Evolutionary conservation across 2,888 invertebrate genomes (phyloP), one percentile per base, ranked within the genome.

Genomic region (Caenorhabditis sulstoni): DNA sequence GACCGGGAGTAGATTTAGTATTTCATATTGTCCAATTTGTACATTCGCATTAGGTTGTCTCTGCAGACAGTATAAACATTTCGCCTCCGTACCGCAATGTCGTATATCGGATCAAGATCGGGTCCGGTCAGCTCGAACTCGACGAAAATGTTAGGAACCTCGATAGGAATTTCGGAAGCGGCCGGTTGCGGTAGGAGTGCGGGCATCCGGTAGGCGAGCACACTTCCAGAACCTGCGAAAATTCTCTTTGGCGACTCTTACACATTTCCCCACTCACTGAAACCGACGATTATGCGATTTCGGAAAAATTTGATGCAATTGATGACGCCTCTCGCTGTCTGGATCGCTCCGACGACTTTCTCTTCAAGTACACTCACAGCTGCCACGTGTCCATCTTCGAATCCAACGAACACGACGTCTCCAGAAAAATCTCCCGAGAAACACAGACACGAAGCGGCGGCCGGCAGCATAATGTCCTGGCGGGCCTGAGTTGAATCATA

Each of bases 21-120:
- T 35, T 49, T 35, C 29, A 29, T 7, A 29, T 29, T 47, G 7
- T 61, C 18, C 5, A 66, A 8, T 22, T 41, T 59, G 64, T 94
- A 94, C 90, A 93, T 93, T 71, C 94, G 91, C 62, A 94, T 91
- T 37, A 90, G 79, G 3, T 93, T 92, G 89, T 94, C 94, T 80
- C 94, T 91, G 87, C 93, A 93, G 0, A 92, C 93, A 0, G 94
- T 93, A 82, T 93, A 93, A 39, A 94, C 90, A 88, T 92, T 92
- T 18, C 87, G 89, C 3, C 92, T 92, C 87, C 93, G 93, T 81
- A 92, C 92, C 0, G 92, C 91, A 35, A 94, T 90, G 84, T 93
- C 93, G 88, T 94, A 93, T 16, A 94, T 92, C 0, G 94, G 94
- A 86, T 94, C 94, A 90, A 93, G 93, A 87, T 94, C 93, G 0